Conservation (phyloP, 1,140 invertebrate genomes). For the Drosophila triauraria region DNA sequence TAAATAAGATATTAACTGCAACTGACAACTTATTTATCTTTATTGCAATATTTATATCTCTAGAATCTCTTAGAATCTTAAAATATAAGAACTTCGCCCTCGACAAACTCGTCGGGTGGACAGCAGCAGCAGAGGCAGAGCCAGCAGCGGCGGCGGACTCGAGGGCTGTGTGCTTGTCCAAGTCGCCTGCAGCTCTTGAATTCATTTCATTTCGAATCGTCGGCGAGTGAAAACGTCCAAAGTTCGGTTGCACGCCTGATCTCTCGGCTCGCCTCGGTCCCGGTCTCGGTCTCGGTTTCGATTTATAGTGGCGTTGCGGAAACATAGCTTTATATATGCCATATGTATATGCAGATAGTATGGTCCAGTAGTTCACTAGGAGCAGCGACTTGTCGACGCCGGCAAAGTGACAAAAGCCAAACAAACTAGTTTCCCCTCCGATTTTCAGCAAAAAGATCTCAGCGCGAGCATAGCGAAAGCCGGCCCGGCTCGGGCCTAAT, state of each 20-base stretch:
- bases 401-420: conserved; percentile 27
- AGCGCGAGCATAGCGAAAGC: conserved; percentile 17
- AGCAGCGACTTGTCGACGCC: conserved; percentile 18
- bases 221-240: conserved; percentile 55
- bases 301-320: conserved; percentile 30
- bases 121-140: neutral
- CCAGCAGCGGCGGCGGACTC: conserved; percentile 21
- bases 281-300: conserved; percentile 8
- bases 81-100: neutral
- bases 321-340: conserved; percentile 25
- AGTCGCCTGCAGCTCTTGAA: conserved; percentile 35
- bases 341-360: conserved; percentile 49
- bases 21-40: too few species aligned
- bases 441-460: conserved; percentile 22
- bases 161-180: conserved; percentile 18
- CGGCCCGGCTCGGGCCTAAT: conserved; percentile 24
- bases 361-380: conserved; percentile 35
- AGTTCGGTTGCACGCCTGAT: conserved; percentile 45
- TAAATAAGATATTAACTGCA: neutral
- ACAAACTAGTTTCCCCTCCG: conserved; percentile 43
- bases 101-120: conserved; percentile 44
- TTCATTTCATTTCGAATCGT: conserved; percentile 54
- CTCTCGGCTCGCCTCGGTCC: conserved; percentile 21
- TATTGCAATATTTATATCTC: neutral
- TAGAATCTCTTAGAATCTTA: too few species aligned